These are phyloP conservation scores for Emydocephalus ijimae DNA, from an alignment of 2,113 vertebrate genomes.

Conservation along the genomic window DNA sequence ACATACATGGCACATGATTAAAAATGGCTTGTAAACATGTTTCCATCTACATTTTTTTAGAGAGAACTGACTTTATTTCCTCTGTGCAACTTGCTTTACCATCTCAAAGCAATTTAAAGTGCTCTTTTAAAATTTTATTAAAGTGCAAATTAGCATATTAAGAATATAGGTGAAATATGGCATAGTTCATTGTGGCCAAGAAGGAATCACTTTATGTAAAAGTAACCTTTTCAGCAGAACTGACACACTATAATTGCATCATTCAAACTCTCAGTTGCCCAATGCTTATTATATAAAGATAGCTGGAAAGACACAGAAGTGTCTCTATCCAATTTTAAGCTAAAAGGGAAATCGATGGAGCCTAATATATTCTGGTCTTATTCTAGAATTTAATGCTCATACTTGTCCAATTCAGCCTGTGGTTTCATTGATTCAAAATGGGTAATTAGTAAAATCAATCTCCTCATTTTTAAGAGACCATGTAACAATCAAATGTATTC, in stretches of 20 bases:
- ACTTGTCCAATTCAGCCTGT: conserved; percentile 21
- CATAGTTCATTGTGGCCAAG: conserved; percentile 49
- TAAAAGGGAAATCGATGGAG: not conserved
- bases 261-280: conserved; percentile 59
- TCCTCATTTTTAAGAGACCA: not conserved
- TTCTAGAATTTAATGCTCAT: conserved; percentile 8
- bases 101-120: conserved; percentile 51
- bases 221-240: conserved; percentile 22
- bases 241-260: conserved; percentile 5
- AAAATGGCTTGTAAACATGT: conserved; percentile 34
- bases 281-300: conserved; percentile 59
- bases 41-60: conserved; percentile 53
- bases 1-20: conserved; percentile 26
- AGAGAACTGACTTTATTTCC: conserved; percentile 62
- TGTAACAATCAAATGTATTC: conserved; percentile 19
- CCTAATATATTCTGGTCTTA: not conserved
- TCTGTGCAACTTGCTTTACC: conserved; percentile 57
- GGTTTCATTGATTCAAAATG: conserved; percentile 15
- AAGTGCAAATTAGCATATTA: conserved; percentile 53
- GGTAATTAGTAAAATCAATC: conserved; percentile 21
- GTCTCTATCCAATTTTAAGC: conserved; percentile 34
- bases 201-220: conserved; percentile 39
- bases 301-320: conserved; percentile 35
- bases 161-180: conserved; percentile 63
- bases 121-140: conserved; percentile 47